phyloP scores from a whole-genome alignment of 2,113 vertebrate genomes.

The Perca flavescens region DNA sequence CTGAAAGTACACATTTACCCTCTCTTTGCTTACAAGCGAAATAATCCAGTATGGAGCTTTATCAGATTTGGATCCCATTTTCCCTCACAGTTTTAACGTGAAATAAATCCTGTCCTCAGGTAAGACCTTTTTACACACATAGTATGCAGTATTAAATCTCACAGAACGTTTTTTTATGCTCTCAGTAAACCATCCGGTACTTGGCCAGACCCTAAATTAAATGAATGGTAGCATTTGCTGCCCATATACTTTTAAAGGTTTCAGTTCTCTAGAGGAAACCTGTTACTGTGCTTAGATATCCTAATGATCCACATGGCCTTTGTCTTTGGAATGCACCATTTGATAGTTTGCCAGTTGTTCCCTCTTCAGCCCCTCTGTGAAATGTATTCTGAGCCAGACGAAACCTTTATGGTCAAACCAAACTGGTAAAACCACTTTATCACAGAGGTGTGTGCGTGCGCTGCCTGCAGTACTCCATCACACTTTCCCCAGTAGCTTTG shows the following conservation, averaged over 20 bases:
- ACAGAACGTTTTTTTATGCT: background rate
- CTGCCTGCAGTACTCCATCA: too few relatives aligned
- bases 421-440: conserved; percentile 58
- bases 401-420: conserved; percentile 34
- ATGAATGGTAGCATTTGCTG: background rate
- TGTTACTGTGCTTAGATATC: conserved; percentile 13
- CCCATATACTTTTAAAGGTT: background rate
- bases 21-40: background rate
- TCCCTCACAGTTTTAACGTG: background rate
- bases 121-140: background rate
- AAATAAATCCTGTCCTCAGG: background rate
- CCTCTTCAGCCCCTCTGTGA: background rate
- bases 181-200: background rate
- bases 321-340: conserved; percentile 20
- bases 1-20: background rate
- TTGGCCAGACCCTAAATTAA: background rate
- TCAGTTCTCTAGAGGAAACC: conserved; percentile 14
- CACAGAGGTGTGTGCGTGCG: background rate
- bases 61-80: background rate
- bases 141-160: background rate
- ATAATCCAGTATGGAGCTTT: background rate
- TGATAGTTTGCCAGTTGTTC: conserved; percentile 26
- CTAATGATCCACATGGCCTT: conserved; percentile 8
- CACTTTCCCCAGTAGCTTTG: conserved; percentile 3
- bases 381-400: background rate